Evolutionary conservation across 2,888 invertebrate genomes (phyloP), one percentile per base, ranked within the genome.

Genomic region (Drosophila birchii): DNA sequence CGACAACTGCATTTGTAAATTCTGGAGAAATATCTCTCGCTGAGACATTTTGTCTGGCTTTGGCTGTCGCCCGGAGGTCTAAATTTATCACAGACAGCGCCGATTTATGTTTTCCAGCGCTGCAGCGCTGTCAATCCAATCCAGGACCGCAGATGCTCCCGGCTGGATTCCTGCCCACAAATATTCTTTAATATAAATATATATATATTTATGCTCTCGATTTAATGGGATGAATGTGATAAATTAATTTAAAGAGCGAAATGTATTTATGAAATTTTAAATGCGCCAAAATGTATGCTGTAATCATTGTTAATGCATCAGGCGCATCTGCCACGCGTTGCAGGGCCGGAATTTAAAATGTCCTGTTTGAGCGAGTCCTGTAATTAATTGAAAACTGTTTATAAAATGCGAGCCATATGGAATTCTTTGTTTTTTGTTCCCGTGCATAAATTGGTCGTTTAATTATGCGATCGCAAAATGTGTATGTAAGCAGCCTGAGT

Each of bases 371-470:
- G 55, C 75, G 63, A 56, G n/a, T 41, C 32, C 18, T 58, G 67
- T 76, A 79, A 86, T 79, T 79, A 86, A 86, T 84, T 77, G 68
- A 66, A 78, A 83, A 72, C 54, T 73, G 53, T 81, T 81, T 79
- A 67, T 73, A 55, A 57, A 71, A 63, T 44, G 49, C 39, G 49
- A 32, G 32, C 26, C 55, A 58, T 61, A 45, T 63, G 61, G 38
- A 75, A 68, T 43, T 43, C 43, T 44, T 43, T 43, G 44, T 53
- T 43, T 43, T 39, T 71, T 57, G 23, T 59, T 60, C 43, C 26
- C 53, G 14, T 55, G 74, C 67, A 74, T 55, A 62, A 56, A 64
- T 72, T 60, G 44, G 61, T 49, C 58, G 57, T 74, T 74, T 61
- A 67, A 73, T 73, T 74, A 73, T 60, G 58, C 74, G 51, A 54